Percentiles rank a stretch among this genome's conserved stretches.
Conservation (phyloP, 2,113 vertebrate genomes). For the Psittacus erithacus region DNA sequence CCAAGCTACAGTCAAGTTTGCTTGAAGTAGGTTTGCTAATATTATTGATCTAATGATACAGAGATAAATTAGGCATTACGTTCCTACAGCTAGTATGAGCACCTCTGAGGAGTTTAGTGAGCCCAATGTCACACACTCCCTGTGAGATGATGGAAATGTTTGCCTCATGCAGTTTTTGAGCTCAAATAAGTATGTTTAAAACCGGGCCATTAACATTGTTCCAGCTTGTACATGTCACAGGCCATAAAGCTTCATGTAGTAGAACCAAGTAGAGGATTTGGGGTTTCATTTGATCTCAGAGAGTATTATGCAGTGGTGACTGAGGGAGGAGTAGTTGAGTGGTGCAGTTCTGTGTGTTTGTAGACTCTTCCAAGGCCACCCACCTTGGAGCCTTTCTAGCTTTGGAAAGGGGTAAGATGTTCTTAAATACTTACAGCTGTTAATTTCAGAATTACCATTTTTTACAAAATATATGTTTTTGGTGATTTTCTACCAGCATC, state of each 20-base stretch:
- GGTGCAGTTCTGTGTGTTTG: fast-evolving
- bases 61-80: background rate
- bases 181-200: background rate
- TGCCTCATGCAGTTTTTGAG: background rate
- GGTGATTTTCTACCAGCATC: background rate
- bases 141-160: background rate
- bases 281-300: background rate
- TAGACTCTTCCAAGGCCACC: background rate
- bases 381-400: background rate
- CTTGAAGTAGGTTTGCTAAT: background rate
- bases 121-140: background rate
- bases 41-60: background rate
- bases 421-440: background rate
- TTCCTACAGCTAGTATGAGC: background rate
- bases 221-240: background rate
- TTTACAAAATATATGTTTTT: background rate
- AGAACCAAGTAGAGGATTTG: background rate
- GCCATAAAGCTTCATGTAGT: background rate
- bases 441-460: background rate
- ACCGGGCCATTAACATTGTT: background rate
- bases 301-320: background rate
- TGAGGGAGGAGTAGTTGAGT: background rate
- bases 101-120: background rate
- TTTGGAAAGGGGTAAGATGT: background rate
- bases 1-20: background rate